Percentiles rank a stretch among this genome's conserved stretches.
phyloP scores from a whole-genome alignment of 2,888 invertebrate species.

The Ichneumoninae sp. region DNA sequence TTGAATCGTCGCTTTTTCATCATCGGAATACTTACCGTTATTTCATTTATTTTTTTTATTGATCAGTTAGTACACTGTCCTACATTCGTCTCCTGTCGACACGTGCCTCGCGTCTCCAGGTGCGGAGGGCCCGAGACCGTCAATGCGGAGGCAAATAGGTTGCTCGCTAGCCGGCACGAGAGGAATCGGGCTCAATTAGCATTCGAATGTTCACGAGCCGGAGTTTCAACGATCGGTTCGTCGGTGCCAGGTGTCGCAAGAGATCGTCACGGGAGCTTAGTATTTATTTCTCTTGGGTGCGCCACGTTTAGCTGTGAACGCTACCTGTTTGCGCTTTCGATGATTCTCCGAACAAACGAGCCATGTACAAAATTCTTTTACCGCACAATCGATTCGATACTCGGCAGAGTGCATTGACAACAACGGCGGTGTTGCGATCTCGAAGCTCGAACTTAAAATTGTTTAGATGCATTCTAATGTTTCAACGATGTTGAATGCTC shows the following conservation, averaged over 20 bases:
- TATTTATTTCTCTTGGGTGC: constrained; percentile 15
- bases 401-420: not conserved
- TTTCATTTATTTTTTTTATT: constrained; percentile 22
- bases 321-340: not conserved
- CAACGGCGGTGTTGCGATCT: not conserved
- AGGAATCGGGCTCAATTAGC: constrained; percentile 53
- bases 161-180: constrained; percentile 28
- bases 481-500: constrained; percentile 8
- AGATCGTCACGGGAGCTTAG: not conserved
- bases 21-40: constrained; percentile 8
- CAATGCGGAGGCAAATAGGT: constrained; percentile 16
- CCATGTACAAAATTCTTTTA: not conserved
- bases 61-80: constrained; percentile 17
- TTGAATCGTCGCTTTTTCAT: not conserved
- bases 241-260: constrained; percentile 46
- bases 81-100: constrained; percentile 26
- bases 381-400: not conserved
- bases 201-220: constrained; percentile 50
- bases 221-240: constrained; percentile 26
- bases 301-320: not conserved
- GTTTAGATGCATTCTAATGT: constrained; percentile 19
- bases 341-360: not conserved
- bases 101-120: constrained; percentile 43
- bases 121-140: not conserved
- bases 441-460: constrained; percentile 16